These are phyloP conservation scores for Hylaeus volcanicus DNA, from an alignment of 1,140 invertebrate species.

Conservation along the genomic window DNA sequence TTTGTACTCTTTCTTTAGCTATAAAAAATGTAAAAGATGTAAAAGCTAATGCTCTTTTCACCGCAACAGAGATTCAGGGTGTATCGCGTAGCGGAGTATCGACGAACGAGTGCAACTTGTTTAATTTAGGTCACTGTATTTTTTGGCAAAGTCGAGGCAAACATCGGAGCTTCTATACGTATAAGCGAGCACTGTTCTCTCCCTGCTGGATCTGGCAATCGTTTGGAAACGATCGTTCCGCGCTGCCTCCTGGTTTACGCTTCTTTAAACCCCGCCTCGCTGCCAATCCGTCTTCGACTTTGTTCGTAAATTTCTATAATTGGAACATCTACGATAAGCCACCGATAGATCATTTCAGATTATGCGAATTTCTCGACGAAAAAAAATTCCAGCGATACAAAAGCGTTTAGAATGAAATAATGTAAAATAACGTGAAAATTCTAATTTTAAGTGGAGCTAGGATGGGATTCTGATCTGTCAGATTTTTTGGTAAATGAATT, in stretches of 20 bases:
- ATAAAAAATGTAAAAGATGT: no score
- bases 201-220: constrained; percentile 42
- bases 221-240: constrained; percentile 47
- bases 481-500: no score
- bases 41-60: no score
- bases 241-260: constrained; percentile 36
- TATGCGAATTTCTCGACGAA: background rate
- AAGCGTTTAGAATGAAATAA: no score
- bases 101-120: constrained; percentile 38
- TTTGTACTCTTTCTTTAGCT: no score
- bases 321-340: background rate
- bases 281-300: constrained; percentile 1
- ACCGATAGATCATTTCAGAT: background rate
- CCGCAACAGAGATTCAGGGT: constrained; percentile 10
- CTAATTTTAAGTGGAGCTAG: no score
- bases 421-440: no score
- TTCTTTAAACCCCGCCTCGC: constrained; percentile 34
- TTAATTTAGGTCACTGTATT: constrained; percentile 55
- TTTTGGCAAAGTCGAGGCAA: constrained; percentile 45
- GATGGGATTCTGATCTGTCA: no score
- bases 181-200: constrained; percentile 43
- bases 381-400: background rate
- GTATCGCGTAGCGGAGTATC: background rate
- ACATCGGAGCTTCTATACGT: constrained; percentile 35
- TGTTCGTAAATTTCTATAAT: constrained; percentile 23